Conservation (phyloP, 1,140 invertebrate genomes). For the Cecropterus lyciades region DNA sequence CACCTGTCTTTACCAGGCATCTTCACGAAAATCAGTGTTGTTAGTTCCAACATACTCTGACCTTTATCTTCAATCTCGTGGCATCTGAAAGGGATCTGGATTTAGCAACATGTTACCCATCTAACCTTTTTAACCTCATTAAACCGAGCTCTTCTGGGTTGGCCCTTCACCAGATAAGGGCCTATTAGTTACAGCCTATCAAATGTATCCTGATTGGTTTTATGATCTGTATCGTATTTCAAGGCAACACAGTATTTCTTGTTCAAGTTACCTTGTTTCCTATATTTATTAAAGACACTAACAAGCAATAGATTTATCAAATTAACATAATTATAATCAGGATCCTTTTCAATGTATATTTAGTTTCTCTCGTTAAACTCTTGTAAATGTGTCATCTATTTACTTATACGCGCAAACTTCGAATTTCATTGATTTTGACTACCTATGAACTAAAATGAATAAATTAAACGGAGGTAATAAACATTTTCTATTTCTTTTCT, state of each 20-base stretch:
- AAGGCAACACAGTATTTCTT: not conserved
- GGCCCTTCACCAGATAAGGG: conserved; percentile 34
- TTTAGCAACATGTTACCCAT: conserved; percentile 35
- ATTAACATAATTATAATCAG: no score
- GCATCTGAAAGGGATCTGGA: conserved; percentile 35
- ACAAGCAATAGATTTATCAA: no score
- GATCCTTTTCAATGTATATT: no score
- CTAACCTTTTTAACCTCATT: conserved; percentile 37
- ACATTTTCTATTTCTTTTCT: no score
- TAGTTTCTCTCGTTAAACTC: no score
- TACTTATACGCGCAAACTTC: no score
- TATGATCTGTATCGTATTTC: conserved; percentile 16
- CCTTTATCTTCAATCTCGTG: conserved; percentile 31
- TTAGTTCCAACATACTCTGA: conserved; percentile 29
- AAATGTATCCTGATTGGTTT: conserved; percentile 25
- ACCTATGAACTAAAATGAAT: no score
- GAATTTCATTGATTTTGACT: no score
- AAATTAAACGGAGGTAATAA: no score
- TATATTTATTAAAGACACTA: no score
- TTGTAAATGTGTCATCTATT: no score
- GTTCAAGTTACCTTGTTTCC: not conserved
- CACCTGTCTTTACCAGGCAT: conserved; percentile 13
- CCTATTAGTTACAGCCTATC: conserved; percentile 33
- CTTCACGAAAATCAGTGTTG: conserved; percentile 27
- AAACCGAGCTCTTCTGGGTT: conserved; percentile 30